Evolutionary conservation across 2,888 invertebrate genomes (phyloP), one percentile per base, ranked within the genome.

Genomic region (Perizoma affinitatum): DNA sequence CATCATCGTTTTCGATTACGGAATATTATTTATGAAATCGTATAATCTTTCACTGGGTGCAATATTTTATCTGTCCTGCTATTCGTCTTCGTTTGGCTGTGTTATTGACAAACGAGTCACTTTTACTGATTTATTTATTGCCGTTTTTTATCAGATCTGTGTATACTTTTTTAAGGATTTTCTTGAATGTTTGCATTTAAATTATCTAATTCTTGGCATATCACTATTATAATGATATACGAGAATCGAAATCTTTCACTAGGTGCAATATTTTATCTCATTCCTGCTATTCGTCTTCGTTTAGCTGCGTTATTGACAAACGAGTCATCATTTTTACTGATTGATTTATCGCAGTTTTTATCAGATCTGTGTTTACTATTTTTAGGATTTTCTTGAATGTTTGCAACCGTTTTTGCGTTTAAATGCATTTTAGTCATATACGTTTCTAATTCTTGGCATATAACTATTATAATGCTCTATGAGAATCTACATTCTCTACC

Each of bases 251-350:
- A 63, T 59, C 42, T 54, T 59, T 46, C 45, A 45, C 45, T 45
- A 42, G 46, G 51, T 50, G 57, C 57, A 9, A 58, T 63, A 61
- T 56, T 58, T 52, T 58, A 53, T 56, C 52, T 55, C 22, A 22
- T 41, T 61, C 5, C 40, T 46, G 46, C 50, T 51, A 69, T 65
- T 53, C 55, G 42, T 58, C 64, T 55, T 64, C 57, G 40, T 58
- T 61, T 66, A 53, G 48, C 45, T 63, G 61, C 61, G 36, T 61
- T 60, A 46, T 65, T 65, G 65, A 63, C 60, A 65, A 67, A 65
- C 66, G 52, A 63, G 34, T 58, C 57, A 49, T 22, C 22, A 22
- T 22, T 61, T 46, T 50, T 45, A 54, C 6, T 47, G 54, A 56
- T 57, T 56, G 49, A 54, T 56, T 56, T 50, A 40, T 55, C 47